Conservation (phyloP, 2,888 invertebrate species). For the Lycaena phlaeas region DNA sequence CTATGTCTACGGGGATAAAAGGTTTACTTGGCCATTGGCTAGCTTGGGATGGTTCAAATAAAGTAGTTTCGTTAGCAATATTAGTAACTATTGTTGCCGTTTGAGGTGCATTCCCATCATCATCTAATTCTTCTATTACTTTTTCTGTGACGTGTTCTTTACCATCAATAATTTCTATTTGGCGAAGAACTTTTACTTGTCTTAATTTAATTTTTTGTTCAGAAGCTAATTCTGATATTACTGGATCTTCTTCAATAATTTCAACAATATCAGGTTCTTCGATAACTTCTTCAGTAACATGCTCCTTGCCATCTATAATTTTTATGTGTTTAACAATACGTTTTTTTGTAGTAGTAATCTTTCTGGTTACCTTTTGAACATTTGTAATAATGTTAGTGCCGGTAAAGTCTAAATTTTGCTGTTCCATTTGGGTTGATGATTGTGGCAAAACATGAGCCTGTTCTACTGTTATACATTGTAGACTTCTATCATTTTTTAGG, state of each 20-base stretch:
- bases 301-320: constrained; percentile 83
- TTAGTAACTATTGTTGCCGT: constrained; percentile 39
- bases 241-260: constrained; percentile 31
- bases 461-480: too few relatives aligned
- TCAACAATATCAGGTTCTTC: constrained; percentile 73
- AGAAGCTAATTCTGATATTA: constrained; percentile 34
- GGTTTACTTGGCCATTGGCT: too few relatives aligned
- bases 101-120: constrained; percentile 43
- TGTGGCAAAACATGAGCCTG: not conserved
- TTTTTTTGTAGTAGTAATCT: constrained; percentile 16
- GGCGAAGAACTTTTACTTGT: constrained; percentile 75
- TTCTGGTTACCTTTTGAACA: constrained; percentile 9
- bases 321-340: constrained; percentile 70
- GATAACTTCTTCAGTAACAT: constrained; percentile 83
- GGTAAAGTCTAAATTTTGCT: not conserved
- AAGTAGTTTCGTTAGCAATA: constrained; percentile 37
- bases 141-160: constrained; percentile 67
- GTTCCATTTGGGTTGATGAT: not conserved
- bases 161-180: constrained; percentile 23
- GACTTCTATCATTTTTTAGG: too few relatives aligned
- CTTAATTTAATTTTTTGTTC: constrained; percentile 41
- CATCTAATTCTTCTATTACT: constrained; percentile 74
- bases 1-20: too few relatives aligned
- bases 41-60: not conserved
- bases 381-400: not conserved